Evolutionary conservation across 2,113 vertebrate genomes (phyloP), one percentile per base, ranked within the genome.

Genomic region (Pteronura brasiliensis): DNA sequence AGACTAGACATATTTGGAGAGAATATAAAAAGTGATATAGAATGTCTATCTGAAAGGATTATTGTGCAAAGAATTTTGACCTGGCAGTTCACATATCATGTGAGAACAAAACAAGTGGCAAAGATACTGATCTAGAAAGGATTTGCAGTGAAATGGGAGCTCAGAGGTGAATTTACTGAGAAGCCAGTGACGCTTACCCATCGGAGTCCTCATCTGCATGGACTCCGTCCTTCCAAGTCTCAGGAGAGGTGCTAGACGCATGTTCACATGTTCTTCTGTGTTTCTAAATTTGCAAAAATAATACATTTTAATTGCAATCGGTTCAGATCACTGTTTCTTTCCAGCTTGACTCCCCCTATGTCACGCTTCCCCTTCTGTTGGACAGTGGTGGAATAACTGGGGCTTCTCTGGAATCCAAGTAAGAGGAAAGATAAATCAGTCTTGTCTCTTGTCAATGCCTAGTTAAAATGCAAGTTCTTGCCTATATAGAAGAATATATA

Each of bases 1-100:
- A 96, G 71, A 92, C 79, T 80, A 59, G 74, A 47, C 39, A 29
- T 90, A 88, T 92, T 97, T 93, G 79, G 57, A 72, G 79, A 95
- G 74, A 92, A 52, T 85, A 82, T 96, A 97, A 96, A 97, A 92
- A 76, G 44, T 98, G 90, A 97, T 95, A 71, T 88, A 92, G 85
- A 94, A 88, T 47, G 49, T 67, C 80, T 95, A 13, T 95, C 39
- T 4, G 10, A 90, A 80, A 88, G 80, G 49, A 83, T 96, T 95
- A 94, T 52, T 92, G 57, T 88, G 71, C 79, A 90, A 93, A 88
- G 90, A 93, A 90, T 80, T 93, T 91, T 89, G 76, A 92, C 69
- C 31, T 67, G 88, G 71, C 57, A 97, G 94, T 93, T 95, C 94
- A 94, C 88, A 88, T 88, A 96, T 96, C 93, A 92, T 81, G 29